Conservation (phyloP, 2,888 invertebrate species). For the Microchrysa polita region DNA sequence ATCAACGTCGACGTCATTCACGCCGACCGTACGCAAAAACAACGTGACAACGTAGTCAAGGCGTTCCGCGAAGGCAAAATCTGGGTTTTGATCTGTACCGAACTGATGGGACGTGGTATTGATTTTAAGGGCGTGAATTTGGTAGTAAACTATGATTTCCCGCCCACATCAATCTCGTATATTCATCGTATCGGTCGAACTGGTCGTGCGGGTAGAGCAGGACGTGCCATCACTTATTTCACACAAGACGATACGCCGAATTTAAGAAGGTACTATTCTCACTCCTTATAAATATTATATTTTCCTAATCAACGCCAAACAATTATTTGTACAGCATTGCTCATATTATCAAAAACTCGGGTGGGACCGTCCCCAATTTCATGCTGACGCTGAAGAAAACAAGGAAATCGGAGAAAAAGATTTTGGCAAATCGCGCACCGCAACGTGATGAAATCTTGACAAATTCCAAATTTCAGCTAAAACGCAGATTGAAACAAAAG, state of each 20-base stretch:
- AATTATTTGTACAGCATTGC: conserved; percentile 78
- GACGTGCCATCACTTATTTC: conserved; percentile 93
- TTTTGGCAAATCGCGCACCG: conserved; percentile 70
- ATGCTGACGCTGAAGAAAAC: conserved; percentile 81
- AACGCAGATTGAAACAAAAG: conserved; percentile 54
- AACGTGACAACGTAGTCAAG: conserved; percentile 91
- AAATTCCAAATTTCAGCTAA: conserved; percentile 56
- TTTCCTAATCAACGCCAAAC: neutral
- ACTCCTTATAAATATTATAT: neutral
- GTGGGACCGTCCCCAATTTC: conserved; percentile 91
- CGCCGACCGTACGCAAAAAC: conserved; percentile 85
- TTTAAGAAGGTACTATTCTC: conserved; percentile 81
- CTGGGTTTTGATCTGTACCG: conserved; percentile 97
- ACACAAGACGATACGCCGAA: conserved; percentile 88
- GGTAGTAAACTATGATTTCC: conserved; percentile 98
- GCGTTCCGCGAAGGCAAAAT: conserved; percentile 91
- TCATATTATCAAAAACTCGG: conserved; percentile 87
- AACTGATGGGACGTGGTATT: conserved; percentile 95
- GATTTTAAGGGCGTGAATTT: conserved; percentile 97
- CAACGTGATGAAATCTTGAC: conserved; percentile 75
- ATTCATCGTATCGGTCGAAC: conserved; percentile 91
- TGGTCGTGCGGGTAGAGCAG: conserved; percentile 89
- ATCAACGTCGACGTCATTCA: conserved; percentile 95
- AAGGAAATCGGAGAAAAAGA: conserved; percentile 70
- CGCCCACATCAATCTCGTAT: conserved; percentile 87